A percentile compares a stretch with the other conserved stretches of the same genome.
These are phyloP conservation scores for Panagrolaimus sp. DNA, from an alignment of 1,140 invertebrate genomes.

Conservation along the genomic window DNA sequence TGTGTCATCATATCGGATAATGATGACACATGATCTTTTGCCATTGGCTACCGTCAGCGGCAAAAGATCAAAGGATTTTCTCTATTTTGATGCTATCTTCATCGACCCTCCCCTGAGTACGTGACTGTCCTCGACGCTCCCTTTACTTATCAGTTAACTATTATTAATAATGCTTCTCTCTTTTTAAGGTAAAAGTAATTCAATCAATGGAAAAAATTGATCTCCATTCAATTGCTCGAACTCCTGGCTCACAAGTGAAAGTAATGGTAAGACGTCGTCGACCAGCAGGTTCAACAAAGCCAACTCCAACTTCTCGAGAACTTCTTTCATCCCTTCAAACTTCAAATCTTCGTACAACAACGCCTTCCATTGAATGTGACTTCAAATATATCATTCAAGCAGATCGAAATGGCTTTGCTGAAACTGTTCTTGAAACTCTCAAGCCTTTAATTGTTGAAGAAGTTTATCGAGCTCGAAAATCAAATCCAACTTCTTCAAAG, in stretches of 20 bases:
- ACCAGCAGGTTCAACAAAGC: neutral
- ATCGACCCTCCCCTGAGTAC: too few relatives aligned
- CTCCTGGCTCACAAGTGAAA: neutral
- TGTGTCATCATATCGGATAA: too few relatives aligned
- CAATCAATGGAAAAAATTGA: constrained; percentile 11
- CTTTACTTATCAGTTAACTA: too few relatives aligned
- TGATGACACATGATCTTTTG: too few relatives aligned
- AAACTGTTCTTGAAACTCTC: neutral
- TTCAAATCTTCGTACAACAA: neutral
- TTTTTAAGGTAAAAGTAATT: constrained; percentile 3
- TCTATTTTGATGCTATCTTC: too few relatives aligned
- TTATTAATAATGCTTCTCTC: too few relatives aligned
- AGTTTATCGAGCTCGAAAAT: neutral
- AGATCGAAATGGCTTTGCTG: neutral
- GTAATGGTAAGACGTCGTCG: constrained; percentile 2
- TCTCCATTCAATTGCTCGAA: neutral
- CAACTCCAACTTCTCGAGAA: neutral
- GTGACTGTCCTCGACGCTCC: too few relatives aligned
- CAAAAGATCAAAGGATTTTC: too few relatives aligned
- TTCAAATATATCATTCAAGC: constrained; percentile 3
- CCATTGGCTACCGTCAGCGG: too few relatives aligned
- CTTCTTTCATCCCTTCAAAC: too few relatives aligned
- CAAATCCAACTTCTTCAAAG: neutral
- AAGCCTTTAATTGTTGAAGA: neutral
- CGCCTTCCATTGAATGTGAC: neutral